Conservation (phyloP, 2,113 vertebrate species). For the Spilogale gracilis region DNA sequence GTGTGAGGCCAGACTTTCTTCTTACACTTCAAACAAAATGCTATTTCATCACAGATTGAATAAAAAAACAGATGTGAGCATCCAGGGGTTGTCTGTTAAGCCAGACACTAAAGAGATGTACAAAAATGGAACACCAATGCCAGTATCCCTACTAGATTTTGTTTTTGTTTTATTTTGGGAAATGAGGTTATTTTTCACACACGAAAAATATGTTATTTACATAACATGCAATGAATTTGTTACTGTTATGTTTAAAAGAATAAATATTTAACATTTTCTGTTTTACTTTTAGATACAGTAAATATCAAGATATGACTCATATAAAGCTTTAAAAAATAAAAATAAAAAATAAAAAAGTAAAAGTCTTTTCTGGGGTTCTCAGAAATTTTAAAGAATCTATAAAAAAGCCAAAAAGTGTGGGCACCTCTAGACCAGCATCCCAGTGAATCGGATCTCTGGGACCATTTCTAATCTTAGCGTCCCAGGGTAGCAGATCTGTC, state of each 20-base stretch:
- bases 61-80: neutral
- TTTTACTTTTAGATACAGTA: neutral
- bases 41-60: neutral
- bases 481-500: neutral
- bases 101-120: neutral
- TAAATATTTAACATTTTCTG: neutral
- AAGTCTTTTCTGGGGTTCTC: neutral
- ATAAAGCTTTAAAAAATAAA: too few species aligned
- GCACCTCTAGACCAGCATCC: neutral
- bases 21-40: neutral
- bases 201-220: neutral
- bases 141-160: neutral
- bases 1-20: neutral
- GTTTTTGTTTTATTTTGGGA: conserved; percentile 48
- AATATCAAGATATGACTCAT: neutral
- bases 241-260: neutral
- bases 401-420: neutral
- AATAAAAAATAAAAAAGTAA: neutral
- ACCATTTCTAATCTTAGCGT: neutral
- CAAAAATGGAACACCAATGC: neutral
- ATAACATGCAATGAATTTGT: neutral
- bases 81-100: neutral
- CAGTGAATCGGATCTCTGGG: neutral
- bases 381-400: neutral
- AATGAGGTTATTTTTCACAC: neutral